Evolutionary conservation across 2,888 invertebrate genomes (phyloP).

Genomic region (Drosophila leonis): DNA sequence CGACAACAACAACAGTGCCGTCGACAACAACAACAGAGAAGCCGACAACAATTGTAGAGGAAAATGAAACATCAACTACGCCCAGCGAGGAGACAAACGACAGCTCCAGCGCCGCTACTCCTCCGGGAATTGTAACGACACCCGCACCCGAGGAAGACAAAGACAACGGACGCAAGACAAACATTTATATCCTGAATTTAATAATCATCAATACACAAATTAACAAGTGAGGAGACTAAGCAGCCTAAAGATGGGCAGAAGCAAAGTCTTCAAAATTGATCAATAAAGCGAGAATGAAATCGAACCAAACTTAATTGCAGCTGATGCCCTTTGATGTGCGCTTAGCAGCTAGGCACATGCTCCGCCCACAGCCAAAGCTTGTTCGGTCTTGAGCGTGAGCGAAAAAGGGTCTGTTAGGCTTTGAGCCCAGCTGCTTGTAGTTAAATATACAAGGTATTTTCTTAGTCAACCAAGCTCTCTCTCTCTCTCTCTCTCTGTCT

Average conservation of each 20-base stretch:
- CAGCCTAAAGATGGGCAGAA: neutral
- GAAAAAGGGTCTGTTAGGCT: neutral
- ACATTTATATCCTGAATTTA: constrained; percentile 65
- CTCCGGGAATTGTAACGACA: constrained; percentile 7
- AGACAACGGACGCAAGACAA: constrained; percentile 32
- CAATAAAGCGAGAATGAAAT: constrained; percentile 48
- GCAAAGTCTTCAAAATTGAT: neutral
- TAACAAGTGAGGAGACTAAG: constrained; percentile 27
- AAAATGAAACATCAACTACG: constrained; percentile 17
- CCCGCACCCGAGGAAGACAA: constrained; percentile 33
- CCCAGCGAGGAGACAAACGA: constrained; percentile 1
- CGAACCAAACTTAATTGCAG: constrained; percentile 31
- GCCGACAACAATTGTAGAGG: constrained; percentile 16
- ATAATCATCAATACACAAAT: constrained; percentile 59
- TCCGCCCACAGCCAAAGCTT: constrained; percentile 12
- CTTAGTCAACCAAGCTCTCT: neutral
- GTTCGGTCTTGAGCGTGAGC: neutral
- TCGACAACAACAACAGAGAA: constrained; percentile 29
- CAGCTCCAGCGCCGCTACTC: neutral
- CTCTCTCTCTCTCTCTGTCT: neutral
- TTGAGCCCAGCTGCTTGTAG: neutral
- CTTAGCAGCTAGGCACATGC: neutral
- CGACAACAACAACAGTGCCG: constrained; percentile 14
- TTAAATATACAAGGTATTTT: neutral
- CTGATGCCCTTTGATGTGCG: constrained; percentile 39